Evolutionary conservation across 2,888 invertebrate genomes (phyloP), one percentile per base, ranked within the genome.

Genomic region (Hedychridium roseum): DNA sequence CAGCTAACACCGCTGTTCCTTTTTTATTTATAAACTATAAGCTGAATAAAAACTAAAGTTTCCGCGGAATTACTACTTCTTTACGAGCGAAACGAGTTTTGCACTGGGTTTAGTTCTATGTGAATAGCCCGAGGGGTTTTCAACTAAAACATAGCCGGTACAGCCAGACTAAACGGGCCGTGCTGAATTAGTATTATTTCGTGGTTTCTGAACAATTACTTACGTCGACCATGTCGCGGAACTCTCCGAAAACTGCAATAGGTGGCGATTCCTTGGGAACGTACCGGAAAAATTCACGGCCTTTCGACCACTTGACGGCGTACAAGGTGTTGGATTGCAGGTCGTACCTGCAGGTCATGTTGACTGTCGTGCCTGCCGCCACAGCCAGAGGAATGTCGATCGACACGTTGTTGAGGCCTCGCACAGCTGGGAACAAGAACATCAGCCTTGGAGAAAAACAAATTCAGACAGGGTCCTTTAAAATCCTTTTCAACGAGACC

Each of bases 301-400:
- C 89, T 63, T 89, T 85, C 81, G 91, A 91, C 91, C 91, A 91
- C 79, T 91, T 91, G 59, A 91, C 88, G 46, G 89, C 88, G 80
- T 91, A 91, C 9, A 91, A 80, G 1, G 85, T 85, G 65, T 90
- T 89, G 36, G 86, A 85, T 74, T 88, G 88, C 45, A 91, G 80
- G 77, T 90, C 86, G 83, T 89, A 91, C 60, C 84, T 84, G 79
- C 91, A 91, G 68, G 86, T 86, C 54, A 91, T 80, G 31, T 87
- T 88, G 37, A 90, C 89, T 1, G 89, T 88, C 60, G 88, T 86
- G 34, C 89, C 88, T 26, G 88, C 84, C 44, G 86, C 82, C 26
- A 88, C 90, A 1, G 90, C 89, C 54, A 82, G 82, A 35, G 91
- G 91, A 31, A 90, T 86, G 62, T 84, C 85, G 63, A 90, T 86